phyloP scores from a whole-genome alignment of 2,113 vertebrate species.

The Pyxicephalus adspersus region DNA sequence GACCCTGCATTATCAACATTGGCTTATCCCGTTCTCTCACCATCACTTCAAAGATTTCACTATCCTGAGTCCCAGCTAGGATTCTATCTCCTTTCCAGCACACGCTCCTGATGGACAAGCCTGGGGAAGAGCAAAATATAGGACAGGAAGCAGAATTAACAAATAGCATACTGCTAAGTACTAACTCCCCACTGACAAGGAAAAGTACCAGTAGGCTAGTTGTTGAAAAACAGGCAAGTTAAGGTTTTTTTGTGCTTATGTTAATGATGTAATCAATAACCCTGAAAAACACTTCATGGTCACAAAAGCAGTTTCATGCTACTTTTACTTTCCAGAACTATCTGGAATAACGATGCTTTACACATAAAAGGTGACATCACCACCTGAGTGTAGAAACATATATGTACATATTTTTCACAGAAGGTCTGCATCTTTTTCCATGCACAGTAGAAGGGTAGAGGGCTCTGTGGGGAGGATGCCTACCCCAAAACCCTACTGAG shows the following conservation, averaged over 20 bases:
- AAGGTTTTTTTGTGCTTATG: neutral
- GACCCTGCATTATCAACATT: constrained; percentile 92
- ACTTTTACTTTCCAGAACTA: too few relatives aligned
- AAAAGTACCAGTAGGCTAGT: neutral
- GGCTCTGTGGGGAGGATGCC: too few relatives aligned
- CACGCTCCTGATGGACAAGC: constrained; percentile 93
- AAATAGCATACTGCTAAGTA: neutral
- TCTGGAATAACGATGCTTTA: too few relatives aligned
- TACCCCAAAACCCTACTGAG: too few relatives aligned
- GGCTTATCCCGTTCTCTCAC: constrained; percentile 94
- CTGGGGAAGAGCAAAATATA: constrained; percentile 64
- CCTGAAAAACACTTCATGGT: neutral
- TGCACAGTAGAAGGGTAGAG: too few relatives aligned
- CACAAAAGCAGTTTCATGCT: too few relatives aligned
- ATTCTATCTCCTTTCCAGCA: constrained; percentile 95
- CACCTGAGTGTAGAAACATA: too few relatives aligned
- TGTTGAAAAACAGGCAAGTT: neutral
- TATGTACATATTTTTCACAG: too few relatives aligned
- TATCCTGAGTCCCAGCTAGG: constrained; percentile 93
- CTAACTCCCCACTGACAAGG: neutral
- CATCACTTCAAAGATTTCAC: constrained; percentile 97
- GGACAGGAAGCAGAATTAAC: constrained; percentile 18
- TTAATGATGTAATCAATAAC: neutral
- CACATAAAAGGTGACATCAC: too few relatives aligned
- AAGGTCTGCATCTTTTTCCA: too few relatives aligned